A percentile compares a stretch with the other conserved stretches of the same genome.
Conservation (phyloP, 2,797 vertebrate genomes). For the Sebastes steindachneri region DNA sequence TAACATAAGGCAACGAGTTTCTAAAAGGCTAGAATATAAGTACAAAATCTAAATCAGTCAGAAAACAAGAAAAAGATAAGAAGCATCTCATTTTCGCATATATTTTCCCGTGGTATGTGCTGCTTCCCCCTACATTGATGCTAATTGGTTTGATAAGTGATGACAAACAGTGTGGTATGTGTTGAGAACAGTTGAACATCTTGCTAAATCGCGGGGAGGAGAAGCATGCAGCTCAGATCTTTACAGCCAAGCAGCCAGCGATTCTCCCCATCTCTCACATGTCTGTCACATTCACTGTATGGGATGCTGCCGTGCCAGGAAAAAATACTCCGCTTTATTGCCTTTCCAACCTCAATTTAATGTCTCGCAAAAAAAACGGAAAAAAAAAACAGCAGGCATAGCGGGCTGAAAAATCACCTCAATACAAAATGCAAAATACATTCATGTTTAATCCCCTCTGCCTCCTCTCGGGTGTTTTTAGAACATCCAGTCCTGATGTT, state of each 20-base stretch:
- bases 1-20: not conserved
- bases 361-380: not conserved
- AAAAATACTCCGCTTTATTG: constrained; percentile 42
- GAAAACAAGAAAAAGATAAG: not conserved
- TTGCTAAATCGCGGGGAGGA: constrained; percentile 19
- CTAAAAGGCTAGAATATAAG: not conserved
- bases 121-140: not conserved
- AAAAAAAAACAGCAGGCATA: not conserved
- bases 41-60: not conserved
- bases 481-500: constrained; percentile 21
- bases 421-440: constrained; percentile 51
- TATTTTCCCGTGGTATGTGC: not conserved
- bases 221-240: constrained; percentile 28
- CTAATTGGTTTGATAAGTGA: constrained; percentile 54
- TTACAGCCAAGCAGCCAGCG: constrained; percentile 30
- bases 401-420: constrained; percentile 34
- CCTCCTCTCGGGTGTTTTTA: constrained; percentile 21
- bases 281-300: constrained; percentile 49
- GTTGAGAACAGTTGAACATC: constrained; percentile 40
- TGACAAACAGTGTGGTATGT: constrained; percentile 31
- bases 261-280: constrained; percentile 36
- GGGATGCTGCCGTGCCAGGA: constrained; percentile 21
- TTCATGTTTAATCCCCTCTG: constrained; percentile 52
- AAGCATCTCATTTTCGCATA: constrained; percentile 13
- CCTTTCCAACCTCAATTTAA: constrained; percentile 55